These are phyloP conservation scores for Rhingia rostrata DNA, from an alignment of 2,888 invertebrate genomes.

Conservation along the genomic window DNA sequence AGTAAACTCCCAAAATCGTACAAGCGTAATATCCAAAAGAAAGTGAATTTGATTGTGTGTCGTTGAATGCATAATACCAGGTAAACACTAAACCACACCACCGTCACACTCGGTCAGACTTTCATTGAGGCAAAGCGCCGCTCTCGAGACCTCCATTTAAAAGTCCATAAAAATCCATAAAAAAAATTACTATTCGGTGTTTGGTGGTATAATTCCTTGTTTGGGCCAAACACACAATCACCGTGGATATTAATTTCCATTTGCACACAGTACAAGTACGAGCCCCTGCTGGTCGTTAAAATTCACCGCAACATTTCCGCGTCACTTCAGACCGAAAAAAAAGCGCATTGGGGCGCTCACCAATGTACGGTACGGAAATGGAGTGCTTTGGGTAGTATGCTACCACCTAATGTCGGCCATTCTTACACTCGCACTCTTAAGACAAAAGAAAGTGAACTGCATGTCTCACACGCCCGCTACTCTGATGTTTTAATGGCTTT, in stretches of 20 bases:
- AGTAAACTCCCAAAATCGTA: not conserved
- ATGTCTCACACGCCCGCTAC: conserved; percentile 22
- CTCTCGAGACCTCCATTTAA: conserved; percentile 32
- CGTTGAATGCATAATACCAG: conserved; percentile 1
- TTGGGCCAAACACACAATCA: conserved; percentile 3
- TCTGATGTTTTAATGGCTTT: conserved; percentile 31
- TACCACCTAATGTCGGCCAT: not conserved
- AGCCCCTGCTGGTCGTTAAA: conserved; percentile 43
- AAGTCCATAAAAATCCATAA: conserved; percentile 43
- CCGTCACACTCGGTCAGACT: conserved; percentile 48
- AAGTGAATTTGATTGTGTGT: not conserved
- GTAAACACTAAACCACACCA: not conserved
- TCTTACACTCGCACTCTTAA: conserved; percentile 1
- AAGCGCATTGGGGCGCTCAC: conserved; percentile 19
- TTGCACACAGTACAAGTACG: conserved; percentile 18
- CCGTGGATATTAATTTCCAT: conserved; percentile 47
- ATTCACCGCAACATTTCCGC: conserved; percentile 62
- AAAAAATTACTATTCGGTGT: conserved; percentile 8
- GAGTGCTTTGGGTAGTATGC: too few relatives aligned
- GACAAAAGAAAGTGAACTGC: conserved; percentile 52
- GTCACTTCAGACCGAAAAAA: conserved; percentile 38
- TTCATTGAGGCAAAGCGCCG: conserved; percentile 32
- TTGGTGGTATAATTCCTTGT: conserved; percentile 7
- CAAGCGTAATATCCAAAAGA: not conserved
- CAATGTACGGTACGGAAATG: conserved; percentile 49